Conservation (phyloP, 2,113 vertebrate genomes). For the Petaurus breviceps region DNA sequence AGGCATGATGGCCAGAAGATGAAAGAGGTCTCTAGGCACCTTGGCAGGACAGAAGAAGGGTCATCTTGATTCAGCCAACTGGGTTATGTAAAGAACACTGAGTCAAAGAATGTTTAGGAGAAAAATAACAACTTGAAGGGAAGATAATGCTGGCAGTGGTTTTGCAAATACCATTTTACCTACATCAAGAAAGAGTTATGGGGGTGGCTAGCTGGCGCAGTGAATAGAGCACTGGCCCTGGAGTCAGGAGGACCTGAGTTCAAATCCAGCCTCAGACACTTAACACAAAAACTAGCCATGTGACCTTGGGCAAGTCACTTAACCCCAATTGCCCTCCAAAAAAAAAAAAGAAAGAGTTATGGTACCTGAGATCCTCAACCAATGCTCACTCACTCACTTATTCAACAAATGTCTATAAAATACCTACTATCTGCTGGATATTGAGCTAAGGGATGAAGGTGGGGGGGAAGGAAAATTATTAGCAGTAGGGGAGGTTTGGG, state of each 20-base stretch:
- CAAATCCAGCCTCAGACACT: no score
- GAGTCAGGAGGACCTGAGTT: no score
- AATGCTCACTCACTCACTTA: neutral
- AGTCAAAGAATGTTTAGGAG: neutral
- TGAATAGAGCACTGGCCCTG: no score
- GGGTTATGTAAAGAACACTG: fast-evolving
- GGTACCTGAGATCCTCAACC: neutral
- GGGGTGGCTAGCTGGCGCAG: no score
- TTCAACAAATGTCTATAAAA: neutral
- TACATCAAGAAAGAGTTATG: neutral
- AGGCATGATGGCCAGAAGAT: neutral
- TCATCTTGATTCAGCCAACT: neutral
- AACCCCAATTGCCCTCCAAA: no score
- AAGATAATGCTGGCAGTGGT: fast-evolving
- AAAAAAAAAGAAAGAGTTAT: no score
- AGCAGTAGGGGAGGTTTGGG: neutral
- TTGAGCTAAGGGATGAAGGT: neutral
- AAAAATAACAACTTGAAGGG: no score
- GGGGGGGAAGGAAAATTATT: neutral
- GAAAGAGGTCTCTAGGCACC: fast-evolving
- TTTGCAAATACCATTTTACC: neutral
- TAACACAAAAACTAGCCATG: no score
- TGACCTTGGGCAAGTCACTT: no score
- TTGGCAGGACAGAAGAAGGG: neutral
- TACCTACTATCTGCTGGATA: neutral